Conservation (phyloP, 2,888 invertebrate genomes). For the Euphydryas editha region DNA sequence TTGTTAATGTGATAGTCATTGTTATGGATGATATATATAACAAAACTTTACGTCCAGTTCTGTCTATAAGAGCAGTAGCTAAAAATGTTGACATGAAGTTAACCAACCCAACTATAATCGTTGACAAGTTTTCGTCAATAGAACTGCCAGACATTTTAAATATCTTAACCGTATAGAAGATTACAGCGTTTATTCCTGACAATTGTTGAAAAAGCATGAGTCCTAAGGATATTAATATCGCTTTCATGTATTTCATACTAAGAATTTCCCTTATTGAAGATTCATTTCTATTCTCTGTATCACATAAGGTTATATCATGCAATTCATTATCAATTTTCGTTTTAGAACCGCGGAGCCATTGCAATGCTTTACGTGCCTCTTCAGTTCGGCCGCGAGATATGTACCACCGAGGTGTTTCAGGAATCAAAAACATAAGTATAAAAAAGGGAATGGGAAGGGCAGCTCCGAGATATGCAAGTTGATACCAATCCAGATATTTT, state of each 20-base stretch:
- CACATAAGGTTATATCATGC: constrained; percentile 87
- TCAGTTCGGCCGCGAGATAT: constrained; percentile 90
- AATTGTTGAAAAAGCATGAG: constrained; percentile 98
- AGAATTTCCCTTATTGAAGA: constrained; percentile 87
- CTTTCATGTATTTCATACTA: constrained; percentile 88
- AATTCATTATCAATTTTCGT: constrained; percentile 91
- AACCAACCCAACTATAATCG: constrained; percentile 94
- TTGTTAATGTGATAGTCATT: constrained; percentile 89
- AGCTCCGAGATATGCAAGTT: constrained; percentile 91
- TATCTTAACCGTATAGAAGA: constrained; percentile 96
- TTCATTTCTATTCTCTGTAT: constrained; percentile 86
- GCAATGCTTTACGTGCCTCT: constrained; percentile 90
- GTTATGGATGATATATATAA: constrained; percentile 91
- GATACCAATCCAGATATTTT: constrained; percentile 91
- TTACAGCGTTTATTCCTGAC: constrained; percentile 97
- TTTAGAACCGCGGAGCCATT: constrained; percentile 92
- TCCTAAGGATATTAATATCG: constrained; percentile 91
- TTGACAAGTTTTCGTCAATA: constrained; percentile 89
- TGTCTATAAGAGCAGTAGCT: constrained; percentile 93
- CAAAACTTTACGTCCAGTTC: constrained; percentile 93
- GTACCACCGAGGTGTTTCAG: constrained; percentile 97
- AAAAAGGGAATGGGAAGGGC: constrained; percentile 90
- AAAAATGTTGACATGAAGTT: constrained; percentile 96
- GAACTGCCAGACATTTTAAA: constrained; percentile 93
- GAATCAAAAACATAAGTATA: constrained; percentile 92